Conservation (phyloP, 2,797 vertebrate genomes). For the Macropodus opercularis region DNA sequence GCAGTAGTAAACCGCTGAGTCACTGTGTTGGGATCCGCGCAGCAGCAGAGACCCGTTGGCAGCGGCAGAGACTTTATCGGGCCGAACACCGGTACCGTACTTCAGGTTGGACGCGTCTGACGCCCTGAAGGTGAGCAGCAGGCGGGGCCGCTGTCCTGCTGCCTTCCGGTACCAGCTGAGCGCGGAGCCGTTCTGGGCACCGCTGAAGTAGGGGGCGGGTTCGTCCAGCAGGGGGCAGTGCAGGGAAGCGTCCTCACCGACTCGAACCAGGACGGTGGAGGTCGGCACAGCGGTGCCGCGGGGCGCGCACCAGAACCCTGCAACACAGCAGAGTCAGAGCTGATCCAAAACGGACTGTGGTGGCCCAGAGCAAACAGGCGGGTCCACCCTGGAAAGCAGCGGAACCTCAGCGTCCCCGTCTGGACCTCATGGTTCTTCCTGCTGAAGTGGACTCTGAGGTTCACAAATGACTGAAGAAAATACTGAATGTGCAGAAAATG, state of each 20-base stretch:
- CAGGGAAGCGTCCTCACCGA: slow-evolving; percentile 39
- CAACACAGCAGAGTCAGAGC: too few species aligned
- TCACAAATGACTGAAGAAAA: too few species aligned
- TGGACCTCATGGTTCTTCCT: too few species aligned
- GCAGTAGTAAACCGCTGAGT: slow-evolving; percentile 60
- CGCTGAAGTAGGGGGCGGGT: neutral
- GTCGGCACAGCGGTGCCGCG: accelerated
- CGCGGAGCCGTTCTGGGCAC: accelerated
- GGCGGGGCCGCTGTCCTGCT: slow-evolving; percentile 4
- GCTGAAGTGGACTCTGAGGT: too few species aligned
- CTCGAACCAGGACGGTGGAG: slow-evolving; percentile 22
- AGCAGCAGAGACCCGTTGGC: slow-evolving; percentile 53
- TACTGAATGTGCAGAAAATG: too few species aligned
- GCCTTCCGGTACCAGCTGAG: slow-evolving; percentile 65
- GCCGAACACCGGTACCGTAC: neutral
- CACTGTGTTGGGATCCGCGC: slow-evolving; percentile 3
- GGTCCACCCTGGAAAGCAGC: too few species aligned
- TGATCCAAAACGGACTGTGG: too few species aligned
- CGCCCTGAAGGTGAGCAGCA: slow-evolving; percentile 38
- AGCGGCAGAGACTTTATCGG: neutral
- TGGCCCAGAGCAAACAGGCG: too few species aligned
- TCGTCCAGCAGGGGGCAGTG: slow-evolving; percentile 56
- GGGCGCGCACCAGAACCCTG: slow-evolving; percentile 13
- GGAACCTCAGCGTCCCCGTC: too few species aligned
- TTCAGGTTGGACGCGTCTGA: neutral